Base-by-base conservation (phyloP, 2,797 vertebrate species). In the Micromesistius poutassou region DNA sequence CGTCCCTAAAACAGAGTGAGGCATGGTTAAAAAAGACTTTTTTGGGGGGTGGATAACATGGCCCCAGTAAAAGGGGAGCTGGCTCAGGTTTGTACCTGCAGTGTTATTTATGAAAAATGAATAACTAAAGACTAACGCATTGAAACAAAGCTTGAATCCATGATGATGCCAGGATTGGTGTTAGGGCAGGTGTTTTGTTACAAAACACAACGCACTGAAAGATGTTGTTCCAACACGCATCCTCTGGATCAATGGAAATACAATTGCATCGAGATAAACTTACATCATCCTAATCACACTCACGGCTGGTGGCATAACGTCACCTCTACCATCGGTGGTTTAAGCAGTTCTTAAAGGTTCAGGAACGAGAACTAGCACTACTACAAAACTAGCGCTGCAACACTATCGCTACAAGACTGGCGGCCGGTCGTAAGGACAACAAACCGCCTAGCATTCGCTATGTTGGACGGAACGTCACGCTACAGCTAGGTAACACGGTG, bases 221-320 rank as follows among this genome's bases (percentile, higher is more conserved):
- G 62, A 28, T 68, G 55, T 25, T 68, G 55, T 25, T 25, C 55
- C 55, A 62, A 8, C n/a, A 36, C 46, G 35, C 33, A 33, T 35
- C 73, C 77, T 71, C 73, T 71, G 73, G 68, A 78, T 74, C 72
- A 72, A 79, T 71, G 31, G 14, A 30, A 71, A 71, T 31, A 14
- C 70, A 33, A 30, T 16, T 22, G 25, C 72, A 68, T 8, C n/a
- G 55, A 62, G 14, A 62, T 62, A 9, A 62, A 62, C 55, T 25
- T n/a, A n/a, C n/a, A n/a, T n/a, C n/a, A n/a, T n/a, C n/a, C n/a
- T n/a, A n/a, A n/a, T n/a, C n/a, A n/a, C n/a, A n/a, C n/a, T n/a
- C n/a, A n/a, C n/a, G n/a, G n/a, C n/a, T n/a, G n/a, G n/a, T n/a
- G n/a, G n/a, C n/a, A n/a, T n/a, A n/a, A n/a, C n/a, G n/a, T n/a